Conservation (phyloP, 1,140 invertebrate species). For the Tetramorium simillimum region DNA sequence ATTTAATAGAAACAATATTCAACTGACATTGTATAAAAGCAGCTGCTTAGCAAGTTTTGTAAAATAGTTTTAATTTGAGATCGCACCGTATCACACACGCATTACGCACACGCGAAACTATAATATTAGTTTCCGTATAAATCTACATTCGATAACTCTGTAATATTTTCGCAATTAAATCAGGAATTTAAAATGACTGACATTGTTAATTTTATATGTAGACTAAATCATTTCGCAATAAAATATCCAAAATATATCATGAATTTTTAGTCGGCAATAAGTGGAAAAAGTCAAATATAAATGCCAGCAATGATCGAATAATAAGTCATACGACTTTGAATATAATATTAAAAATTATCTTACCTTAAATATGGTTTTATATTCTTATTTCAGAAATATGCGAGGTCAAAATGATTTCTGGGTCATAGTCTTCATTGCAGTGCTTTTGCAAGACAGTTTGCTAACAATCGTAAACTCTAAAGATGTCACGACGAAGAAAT, state of each 20-base stretch:
- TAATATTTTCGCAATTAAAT: background rate
- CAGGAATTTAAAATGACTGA: background rate
- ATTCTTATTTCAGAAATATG: conserved; percentile 59
- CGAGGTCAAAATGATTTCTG: background rate
- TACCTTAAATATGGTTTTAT: background rate
- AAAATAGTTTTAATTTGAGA: background rate
- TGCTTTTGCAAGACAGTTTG: background rate
- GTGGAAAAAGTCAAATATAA: background rate
- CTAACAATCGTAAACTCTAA: background rate
- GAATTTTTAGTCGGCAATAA: background rate
- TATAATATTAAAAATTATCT: background rate
- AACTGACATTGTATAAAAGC: conserved; percentile 26
- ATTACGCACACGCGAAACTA: background rate
- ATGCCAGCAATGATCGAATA: no score
- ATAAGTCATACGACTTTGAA: background rate
- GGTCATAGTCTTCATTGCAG: background rate
- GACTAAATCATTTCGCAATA: background rate
- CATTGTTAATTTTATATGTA: background rate
- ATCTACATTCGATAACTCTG: background rate
- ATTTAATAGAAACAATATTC: background rate
- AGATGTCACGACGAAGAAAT: background rate
- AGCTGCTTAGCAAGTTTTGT: background rate
- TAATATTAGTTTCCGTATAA: background rate
- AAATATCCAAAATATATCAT: background rate
- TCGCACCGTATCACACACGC: background rate